Evolutionary conservation across 2,113 vertebrate species (phyloP).

Genomic region (Rhombomys opimus): DNA sequence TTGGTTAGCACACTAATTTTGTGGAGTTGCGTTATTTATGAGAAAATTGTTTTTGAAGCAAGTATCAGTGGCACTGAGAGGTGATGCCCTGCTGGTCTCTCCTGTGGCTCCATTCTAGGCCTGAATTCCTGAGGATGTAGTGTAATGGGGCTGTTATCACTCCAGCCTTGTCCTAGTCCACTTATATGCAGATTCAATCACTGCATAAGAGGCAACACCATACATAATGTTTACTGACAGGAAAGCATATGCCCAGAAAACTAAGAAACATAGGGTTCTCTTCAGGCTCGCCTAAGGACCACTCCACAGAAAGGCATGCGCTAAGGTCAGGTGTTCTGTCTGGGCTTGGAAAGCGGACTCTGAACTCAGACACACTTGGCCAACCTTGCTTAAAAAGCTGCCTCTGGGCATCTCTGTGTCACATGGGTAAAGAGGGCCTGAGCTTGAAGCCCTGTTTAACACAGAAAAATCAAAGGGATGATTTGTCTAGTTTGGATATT

Average conservation of each 20-base stretch:
- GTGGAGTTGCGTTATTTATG: constrained; percentile 71
- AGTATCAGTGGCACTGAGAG: constrained; percentile 43
- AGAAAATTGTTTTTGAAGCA: constrained; percentile 61
- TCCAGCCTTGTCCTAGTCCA: background rate
- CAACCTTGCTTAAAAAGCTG: background rate
- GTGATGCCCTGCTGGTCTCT: constrained; percentile 51
- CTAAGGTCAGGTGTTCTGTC: background rate
- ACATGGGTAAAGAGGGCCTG: background rate
- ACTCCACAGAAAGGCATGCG: background rate
- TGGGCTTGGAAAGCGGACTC: background rate
- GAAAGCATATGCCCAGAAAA: constrained; percentile 5
- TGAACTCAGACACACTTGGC: background rate
- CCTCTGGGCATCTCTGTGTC: background rate
- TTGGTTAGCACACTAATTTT: constrained; percentile 67
- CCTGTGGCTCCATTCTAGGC: background rate
- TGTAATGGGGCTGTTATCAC: background rate
- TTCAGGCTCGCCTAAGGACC: background rate
- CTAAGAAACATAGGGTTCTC: background rate
- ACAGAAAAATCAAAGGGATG: constrained; percentile 13
- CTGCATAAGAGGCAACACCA: background rate
- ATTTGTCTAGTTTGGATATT: background rate
- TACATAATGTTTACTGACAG: background rate
- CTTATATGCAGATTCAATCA: background rate
- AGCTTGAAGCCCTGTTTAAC: background rate
- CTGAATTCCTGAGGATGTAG: constrained; percentile 25